phyloP scores from a whole-genome alignment of 2,113 vertebrate species.

The Turnix velox region DNA sequence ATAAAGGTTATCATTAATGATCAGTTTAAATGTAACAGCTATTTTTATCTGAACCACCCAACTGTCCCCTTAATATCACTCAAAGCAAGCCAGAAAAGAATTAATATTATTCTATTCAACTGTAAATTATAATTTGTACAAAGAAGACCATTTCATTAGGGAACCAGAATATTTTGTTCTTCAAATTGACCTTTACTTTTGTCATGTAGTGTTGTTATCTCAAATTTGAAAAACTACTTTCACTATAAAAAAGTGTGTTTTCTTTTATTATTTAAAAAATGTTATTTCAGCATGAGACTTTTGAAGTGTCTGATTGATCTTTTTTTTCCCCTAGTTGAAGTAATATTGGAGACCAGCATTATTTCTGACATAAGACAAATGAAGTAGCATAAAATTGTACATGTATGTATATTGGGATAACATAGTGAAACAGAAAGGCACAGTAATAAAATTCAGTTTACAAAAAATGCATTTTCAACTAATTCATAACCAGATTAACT shows the following conservation, averaged over 20 bases:
- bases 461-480: constrained; percentile 15
- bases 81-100: not conserved
- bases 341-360: not conserved
- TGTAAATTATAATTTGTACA: constrained; percentile 8
- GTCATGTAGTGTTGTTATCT: not conserved
- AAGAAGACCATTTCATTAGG: not conserved
- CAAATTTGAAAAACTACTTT: not conserved
- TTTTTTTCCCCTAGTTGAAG: not conserved
- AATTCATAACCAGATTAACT: not conserved
- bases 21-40: not conserved
- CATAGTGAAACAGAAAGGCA: not conserved
- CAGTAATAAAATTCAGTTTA: constrained; percentile 12
- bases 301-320: constrained; percentile 37
- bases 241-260: not conserved
- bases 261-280: not conserved
- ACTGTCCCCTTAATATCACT: not conserved
- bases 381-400: constrained; percentile 8
- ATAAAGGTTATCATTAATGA: constrained; percentile 9
- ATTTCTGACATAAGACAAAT: constrained; percentile 45
- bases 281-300: not conserved
- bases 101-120: not conserved
- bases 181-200: not conserved
- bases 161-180: not conserved
- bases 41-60: constrained; percentile 7
- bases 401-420: constrained; percentile 8